phyloP scores from a whole-genome alignment of 1,140 invertebrate genomes.

The Heliconius nattereri region DNA sequence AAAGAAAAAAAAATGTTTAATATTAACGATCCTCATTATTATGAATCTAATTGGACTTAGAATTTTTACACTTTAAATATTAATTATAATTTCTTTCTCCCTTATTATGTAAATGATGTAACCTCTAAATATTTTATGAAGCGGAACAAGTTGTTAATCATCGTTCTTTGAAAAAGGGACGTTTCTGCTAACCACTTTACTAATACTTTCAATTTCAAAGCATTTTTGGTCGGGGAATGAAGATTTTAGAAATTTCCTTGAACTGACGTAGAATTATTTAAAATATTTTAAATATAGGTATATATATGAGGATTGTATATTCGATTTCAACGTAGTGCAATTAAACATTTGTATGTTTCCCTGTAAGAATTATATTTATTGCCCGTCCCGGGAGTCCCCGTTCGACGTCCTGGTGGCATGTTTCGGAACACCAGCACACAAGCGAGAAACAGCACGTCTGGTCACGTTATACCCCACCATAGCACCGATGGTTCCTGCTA shows the following conservation, averaged over 20 bases:
- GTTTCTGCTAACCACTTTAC: constrained; percentile 33
- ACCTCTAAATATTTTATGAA: not conserved
- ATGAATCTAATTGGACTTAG: not conserved
- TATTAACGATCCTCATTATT: too few species aligned
- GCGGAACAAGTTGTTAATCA: constrained; percentile 28
- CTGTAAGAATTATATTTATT: too few species aligned
- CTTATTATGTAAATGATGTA: not conserved
- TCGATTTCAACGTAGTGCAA: too few species aligned
- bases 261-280: not conserved
- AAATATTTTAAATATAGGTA: not conserved
- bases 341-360: too few species aligned
- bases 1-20: too few species aligned
- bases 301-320: too few species aligned
- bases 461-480: too few species aligned
- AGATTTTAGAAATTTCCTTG: not conserved
- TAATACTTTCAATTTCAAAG: constrained; percentile 33
- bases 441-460: too few species aligned
- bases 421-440: too few species aligned
- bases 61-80: not conserved
- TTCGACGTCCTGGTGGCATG: too few species aligned
- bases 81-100: constrained; percentile 5
- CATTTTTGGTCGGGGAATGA: not conserved
- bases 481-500: too few species aligned
- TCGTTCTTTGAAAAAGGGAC: constrained; percentile 34
- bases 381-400: too few species aligned